phyloP scores from a whole-genome alignment of 2,888 invertebrate species.

The Oxycera nigricornis region DNA sequence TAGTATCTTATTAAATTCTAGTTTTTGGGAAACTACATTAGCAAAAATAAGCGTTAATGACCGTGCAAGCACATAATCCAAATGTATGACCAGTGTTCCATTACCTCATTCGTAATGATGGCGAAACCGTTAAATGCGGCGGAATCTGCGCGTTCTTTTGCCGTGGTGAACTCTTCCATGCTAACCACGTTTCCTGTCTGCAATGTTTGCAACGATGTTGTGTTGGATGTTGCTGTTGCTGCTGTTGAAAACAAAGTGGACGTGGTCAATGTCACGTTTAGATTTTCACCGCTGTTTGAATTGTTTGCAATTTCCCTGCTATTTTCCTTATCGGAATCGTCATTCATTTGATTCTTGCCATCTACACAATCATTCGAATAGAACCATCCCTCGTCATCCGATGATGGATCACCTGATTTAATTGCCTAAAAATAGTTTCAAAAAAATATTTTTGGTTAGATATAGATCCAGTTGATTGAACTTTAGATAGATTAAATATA shows the following conservation, averaged over 20 bases:
- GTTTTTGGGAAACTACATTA: background rate
- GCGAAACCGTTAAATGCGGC: conserved; percentile 17
- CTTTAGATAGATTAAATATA: too few relatives aligned
- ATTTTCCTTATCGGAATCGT: conserved; percentile 62
- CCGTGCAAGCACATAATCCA: background rate
- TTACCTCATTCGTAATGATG: conserved; percentile 36
- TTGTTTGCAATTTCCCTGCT: conserved; percentile 52
- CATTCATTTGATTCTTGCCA: conserved; percentile 45
- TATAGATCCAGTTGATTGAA: too few relatives aligned
- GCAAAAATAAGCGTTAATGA: conserved; percentile 2
- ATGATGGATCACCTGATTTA: conserved; percentile 66
- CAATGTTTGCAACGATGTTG: conserved; percentile 52
- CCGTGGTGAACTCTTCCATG: conserved; percentile 52
- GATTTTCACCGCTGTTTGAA: conserved; percentile 16
- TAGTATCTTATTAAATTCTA: conserved; percentile 8
- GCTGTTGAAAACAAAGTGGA: conserved; percentile 48
- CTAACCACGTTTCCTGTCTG: conserved; percentile 49
- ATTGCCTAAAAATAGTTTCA: conserved; percentile 49
- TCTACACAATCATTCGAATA: conserved; percentile 50
- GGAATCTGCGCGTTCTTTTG: conserved; percentile 15
- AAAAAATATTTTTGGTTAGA: too few relatives aligned
- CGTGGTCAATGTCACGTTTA: background rate
- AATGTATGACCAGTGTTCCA: background rate
- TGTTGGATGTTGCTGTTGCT: conserved; percentile 56
- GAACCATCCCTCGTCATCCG: conserved; percentile 66